These are phyloP conservation scores for Yponomeuta evonymella DNA, from an alignment of 2,888 invertebrate species.

Conservation along the genomic window DNA sequence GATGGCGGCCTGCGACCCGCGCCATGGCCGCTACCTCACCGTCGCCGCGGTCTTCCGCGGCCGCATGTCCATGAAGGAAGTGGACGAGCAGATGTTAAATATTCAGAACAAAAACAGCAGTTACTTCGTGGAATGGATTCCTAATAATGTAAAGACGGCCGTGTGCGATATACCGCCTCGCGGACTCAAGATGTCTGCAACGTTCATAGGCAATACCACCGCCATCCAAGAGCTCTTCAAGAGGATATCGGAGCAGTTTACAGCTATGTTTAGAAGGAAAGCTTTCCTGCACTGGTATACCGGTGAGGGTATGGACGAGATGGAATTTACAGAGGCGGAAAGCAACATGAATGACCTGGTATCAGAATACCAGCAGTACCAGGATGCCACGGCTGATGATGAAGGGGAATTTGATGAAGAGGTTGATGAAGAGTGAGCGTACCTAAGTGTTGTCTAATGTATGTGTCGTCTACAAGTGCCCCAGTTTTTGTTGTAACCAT, in stretches of 20 bases:
- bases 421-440: constrained; percentile 50
- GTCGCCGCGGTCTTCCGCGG: constrained; percentile 93
- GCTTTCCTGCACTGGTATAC: constrained; percentile 98
- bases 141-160: constrained; percentile 86
- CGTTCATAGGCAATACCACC: constrained; percentile 91
- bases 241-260: constrained; percentile 89
- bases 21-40: constrained; percentile 92
- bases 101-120: constrained; percentile 87
- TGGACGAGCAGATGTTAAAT: constrained; percentile 85
- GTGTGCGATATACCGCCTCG: constrained; percentile 87
- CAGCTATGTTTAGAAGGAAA: constrained; percentile 95
- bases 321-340: constrained; percentile 94
- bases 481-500: constrained; percentile 42
- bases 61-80: constrained; percentile 95
- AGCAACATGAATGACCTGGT: constrained; percentile 87
- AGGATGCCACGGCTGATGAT: constrained; percentile 77
- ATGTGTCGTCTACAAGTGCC: neutral
- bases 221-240: constrained; percentile 92
- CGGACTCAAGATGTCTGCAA: constrained; percentile 89
- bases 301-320: constrained; percentile 94
- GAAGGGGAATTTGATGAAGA: constrained; percentile 76
- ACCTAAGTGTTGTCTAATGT: neutral
- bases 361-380: constrained; percentile 86
- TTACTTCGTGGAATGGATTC: constrained; percentile 89
- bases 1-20: constrained; percentile 95